Conservation (phyloP, 2,113 vertebrate genomes). For the Sinocyclocheilus anophthalmus region DNA sequence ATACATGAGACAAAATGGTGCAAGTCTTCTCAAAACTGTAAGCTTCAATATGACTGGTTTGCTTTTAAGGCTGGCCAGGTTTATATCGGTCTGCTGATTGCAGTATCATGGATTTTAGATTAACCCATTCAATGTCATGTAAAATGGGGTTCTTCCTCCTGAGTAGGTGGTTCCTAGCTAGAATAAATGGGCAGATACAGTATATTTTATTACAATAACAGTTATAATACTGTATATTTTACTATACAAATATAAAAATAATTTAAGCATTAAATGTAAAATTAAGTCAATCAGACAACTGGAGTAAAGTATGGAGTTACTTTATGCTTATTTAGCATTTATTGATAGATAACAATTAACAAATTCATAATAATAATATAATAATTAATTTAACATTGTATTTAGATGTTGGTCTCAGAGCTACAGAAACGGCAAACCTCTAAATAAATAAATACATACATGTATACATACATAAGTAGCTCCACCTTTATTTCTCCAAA, state of each 20-base stretch:
- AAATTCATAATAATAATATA: too few relatives aligned
- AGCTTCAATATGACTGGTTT: not conserved
- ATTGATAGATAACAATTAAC: too few relatives aligned
- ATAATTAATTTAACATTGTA: not conserved
- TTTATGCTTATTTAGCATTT: not conserved
- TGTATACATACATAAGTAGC: not conserved
- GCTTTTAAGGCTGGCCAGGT: not conserved
- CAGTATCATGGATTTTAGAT: not conserved
- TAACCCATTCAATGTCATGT: not conserved
- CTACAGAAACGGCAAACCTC: not conserved
- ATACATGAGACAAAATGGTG: not conserved
- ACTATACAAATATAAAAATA: not conserved
- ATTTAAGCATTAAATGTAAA: not conserved
- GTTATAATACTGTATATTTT: not conserved
- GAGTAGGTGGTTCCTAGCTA: not conserved
- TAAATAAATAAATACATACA: not conserved
- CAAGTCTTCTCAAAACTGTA: not conserved
- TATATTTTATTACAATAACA: not conserved
- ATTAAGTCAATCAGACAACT: not conserved
- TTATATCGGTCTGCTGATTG: not conserved
- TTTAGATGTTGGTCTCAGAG: not conserved
- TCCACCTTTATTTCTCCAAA: not conserved
- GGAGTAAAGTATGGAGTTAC: not conserved
- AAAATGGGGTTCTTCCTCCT: not conserved
- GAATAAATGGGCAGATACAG: not conserved